A percentile compares a stretch with the other conserved stretches of the same genome.
Conservation (phyloP, 2,797 vertebrate species). For the Schizothorax lantsangensis region DNA sequence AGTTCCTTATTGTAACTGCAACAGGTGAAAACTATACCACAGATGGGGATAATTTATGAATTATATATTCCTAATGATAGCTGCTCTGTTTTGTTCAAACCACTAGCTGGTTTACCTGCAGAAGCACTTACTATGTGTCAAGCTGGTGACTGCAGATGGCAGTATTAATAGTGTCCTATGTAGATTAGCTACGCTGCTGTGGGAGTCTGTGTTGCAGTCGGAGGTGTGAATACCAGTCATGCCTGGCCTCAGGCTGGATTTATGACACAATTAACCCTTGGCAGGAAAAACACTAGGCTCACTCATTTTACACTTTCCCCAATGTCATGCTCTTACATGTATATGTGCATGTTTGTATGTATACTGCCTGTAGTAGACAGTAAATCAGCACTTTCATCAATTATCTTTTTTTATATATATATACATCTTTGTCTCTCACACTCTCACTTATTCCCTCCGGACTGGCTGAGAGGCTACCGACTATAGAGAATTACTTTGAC, state of each 20-base stretch:
- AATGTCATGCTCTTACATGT: conserved; percentile 50
- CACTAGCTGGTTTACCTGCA: not conserved
- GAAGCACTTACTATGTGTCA: not conserved
- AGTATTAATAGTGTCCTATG: conserved; percentile 65
- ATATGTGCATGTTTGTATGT: conserved; percentile 21
- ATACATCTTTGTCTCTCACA: not conserved
- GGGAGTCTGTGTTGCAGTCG: conserved; percentile 32
- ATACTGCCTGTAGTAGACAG: conserved; percentile 37
- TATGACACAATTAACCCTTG: conserved; percentile 77
- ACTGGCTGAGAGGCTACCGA: conserved; percentile 51
- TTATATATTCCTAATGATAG: not conserved
- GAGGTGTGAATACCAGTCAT: conserved; percentile 80
- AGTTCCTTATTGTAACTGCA: not conserved
- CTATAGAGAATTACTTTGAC: conserved; percentile 69
- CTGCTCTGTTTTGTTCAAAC: not conserved
- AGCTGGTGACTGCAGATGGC: conserved; percentile 32
- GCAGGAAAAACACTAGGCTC: conserved; percentile 64
- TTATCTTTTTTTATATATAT: not conserved
- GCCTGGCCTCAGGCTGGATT: conserved; percentile 77
- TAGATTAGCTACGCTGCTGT: conserved; percentile 36
- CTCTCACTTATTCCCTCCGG: conserved; percentile 17
- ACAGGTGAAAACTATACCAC: not conserved
- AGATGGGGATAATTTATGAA: not conserved
- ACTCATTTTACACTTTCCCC: conserved; percentile 68
- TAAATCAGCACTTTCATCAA: not conserved